phyloP scores from a whole-genome alignment of 1,140 invertebrate species.

The Macrotrachela quadricornifera region DNA sequence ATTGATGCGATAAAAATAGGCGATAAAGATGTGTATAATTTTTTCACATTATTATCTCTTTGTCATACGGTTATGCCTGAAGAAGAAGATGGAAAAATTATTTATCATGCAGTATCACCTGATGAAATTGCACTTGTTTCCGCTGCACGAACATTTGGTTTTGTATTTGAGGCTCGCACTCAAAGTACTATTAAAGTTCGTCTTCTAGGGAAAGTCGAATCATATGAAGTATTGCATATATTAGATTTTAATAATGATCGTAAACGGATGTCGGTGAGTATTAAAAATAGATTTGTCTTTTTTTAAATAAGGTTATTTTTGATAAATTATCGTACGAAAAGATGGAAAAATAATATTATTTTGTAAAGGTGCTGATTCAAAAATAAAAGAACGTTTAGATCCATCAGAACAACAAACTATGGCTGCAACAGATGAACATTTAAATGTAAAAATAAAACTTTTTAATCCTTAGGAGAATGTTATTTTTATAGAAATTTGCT shows the following conservation, averaged over 20 bases:
- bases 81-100: constrained; percentile 33
- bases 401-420: constrained; percentile 8
- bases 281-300: constrained; percentile 1
- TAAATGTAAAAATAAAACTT: constrained; percentile 46
- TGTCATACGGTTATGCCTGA: constrained; percentile 9
- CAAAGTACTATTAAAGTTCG: constrained; percentile 33
- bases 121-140: constrained; percentile 91
- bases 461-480: too few species aligned
- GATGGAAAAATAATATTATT: constrained; percentile 69
- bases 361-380: constrained; percentile 94
- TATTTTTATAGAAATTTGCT: constrained; percentile 52
- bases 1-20: neutral
- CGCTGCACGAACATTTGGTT: constrained; percentile 82
- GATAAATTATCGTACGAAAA: constrained; percentile 34
- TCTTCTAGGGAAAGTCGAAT: constrained; percentile 36
- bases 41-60: constrained; percentile 6
- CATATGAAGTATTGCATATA: constrained; percentile 83
- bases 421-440: constrained; percentile 58
- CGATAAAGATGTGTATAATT: neutral
- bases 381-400: constrained; percentile 76
- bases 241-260: constrained; percentile 96
- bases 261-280: constrained; percentile 83
- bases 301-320: too few species aligned
- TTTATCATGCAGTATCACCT: constrained; percentile 76
- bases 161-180: constrained; percentile 21